Evolutionary conservation across 92 coral and sea anemone genomes (phyloP).

Genomic region (Phymanthus crucifer): DNA sequence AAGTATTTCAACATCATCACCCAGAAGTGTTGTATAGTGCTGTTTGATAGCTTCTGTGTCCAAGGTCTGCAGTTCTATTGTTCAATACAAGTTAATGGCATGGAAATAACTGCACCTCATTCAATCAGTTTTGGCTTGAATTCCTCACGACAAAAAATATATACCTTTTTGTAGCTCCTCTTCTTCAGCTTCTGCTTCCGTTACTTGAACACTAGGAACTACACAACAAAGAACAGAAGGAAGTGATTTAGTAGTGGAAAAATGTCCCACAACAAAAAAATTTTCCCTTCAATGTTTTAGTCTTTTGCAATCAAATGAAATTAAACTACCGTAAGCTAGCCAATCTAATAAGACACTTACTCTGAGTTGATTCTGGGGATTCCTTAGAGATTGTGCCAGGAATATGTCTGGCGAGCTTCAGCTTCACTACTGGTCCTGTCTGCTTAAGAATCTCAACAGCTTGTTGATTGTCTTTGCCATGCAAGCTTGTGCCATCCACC

Average conservation of each 20-base stretch:
- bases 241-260: too few species aligned
- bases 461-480: constrained; percentile 90
- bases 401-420: constrained; percentile 81
- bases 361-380: neutral
- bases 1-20: constrained; percentile 81
- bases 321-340: neutral
- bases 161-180: constrained; percentile 34
- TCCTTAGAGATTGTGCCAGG: constrained; percentile 19
- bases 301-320: neutral
- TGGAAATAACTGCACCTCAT: too few species aligned
- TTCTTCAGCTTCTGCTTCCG: constrained; percentile 23
- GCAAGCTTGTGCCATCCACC: constrained; percentile 89
- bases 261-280: neutral
- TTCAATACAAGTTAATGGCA: too few species aligned
- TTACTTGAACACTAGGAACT: constrained; percentile 22
- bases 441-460: constrained; percentile 96
- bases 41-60: constrained; percentile 68
- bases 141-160: neutral
- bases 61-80: constrained; percentile 39
- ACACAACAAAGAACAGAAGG: too few species aligned
- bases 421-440: constrained; percentile 88
- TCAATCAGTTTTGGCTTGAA: too few species aligned
- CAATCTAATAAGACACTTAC: neutral
- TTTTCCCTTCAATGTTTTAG: too few species aligned
- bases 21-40: constrained; percentile 73